Percentiles rank a stretch among this genome's conserved stretches.
These are phyloP conservation scores for Pomacea maculata DNA, from an alignment of 1,140 invertebrate species.

Conservation along the genomic window DNA sequence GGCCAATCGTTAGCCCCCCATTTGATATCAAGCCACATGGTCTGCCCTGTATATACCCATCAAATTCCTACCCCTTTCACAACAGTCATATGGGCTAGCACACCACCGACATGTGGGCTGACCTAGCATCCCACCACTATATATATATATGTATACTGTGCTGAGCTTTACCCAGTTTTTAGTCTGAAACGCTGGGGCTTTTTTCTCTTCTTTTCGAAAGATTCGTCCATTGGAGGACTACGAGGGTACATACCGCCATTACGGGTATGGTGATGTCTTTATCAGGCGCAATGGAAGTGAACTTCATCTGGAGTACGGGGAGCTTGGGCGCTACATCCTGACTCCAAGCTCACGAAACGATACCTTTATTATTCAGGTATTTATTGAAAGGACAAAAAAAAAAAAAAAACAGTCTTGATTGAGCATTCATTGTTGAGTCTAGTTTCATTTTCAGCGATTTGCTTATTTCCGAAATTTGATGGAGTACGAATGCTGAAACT, in stretches of 20 bases:
- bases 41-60: no score
- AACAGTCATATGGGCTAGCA: no score
- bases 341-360: constrained; percentile 20
- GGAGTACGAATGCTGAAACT: no score
- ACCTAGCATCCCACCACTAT: no score
- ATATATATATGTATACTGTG: no score
- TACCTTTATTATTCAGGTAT: constrained; percentile 24
- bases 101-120: no score
- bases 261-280: constrained; percentile 30
- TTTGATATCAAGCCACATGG: no score
- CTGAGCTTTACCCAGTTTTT: no score
- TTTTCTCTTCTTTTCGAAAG: not conserved
- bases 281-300: constrained; percentile 25
- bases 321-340: constrained; percentile 20
- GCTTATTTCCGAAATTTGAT: no score
- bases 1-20: no score
- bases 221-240: constrained; percentile 27
- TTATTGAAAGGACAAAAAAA: not conserved
- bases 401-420: not conserved
- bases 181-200: no score
- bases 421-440: not conserved
- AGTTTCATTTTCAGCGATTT: not conserved
- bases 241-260: constrained; percentile 23
- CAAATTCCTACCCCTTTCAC: no score
- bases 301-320: constrained; percentile 30